phyloP scores from a whole-genome alignment of 2,797 vertebrate genomes.

The Zenarchopterus dispar region DNA sequence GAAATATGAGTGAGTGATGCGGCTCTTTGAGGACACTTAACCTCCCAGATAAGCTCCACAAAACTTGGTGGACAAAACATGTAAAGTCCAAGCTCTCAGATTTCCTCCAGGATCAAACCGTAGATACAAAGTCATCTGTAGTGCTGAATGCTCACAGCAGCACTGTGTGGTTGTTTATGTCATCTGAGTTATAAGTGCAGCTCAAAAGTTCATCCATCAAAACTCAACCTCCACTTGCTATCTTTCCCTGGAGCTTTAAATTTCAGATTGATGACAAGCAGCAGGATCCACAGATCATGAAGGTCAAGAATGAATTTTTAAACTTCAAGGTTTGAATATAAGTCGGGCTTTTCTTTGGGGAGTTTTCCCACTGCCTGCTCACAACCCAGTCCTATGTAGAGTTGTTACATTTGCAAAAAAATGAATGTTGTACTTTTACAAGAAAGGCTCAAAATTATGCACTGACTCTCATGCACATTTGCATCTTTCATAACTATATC shows the following conservation, averaged over 20 bases:
- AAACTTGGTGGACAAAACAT: constrained; percentile 33
- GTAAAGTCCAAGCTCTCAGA: constrained; percentile 22
- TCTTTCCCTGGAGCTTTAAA: not conserved
- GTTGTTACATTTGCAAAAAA: too few species aligned
- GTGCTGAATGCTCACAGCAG: constrained; percentile 4
- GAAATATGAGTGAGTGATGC: constrained; percentile 70
- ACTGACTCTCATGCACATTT: not conserved
- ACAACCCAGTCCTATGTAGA: too few species aligned
- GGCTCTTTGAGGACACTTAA: constrained; percentile 56
- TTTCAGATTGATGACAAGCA: constrained; percentile 3
- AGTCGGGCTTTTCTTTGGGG: too few species aligned
- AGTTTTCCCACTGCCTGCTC: too few species aligned
- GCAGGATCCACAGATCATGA: not conserved
- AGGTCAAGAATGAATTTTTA: not conserved
- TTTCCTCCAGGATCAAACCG: constrained; percentile 20
- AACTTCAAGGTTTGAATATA: not conserved
- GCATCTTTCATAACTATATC: too few species aligned
- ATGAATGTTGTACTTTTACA: too few species aligned
- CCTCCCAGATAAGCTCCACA: constrained; percentile 49
- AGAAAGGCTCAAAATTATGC: not conserved
- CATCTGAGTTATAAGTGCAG: constrained; percentile 1
- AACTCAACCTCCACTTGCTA: not conserved
- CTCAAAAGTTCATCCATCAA: constrained; percentile 7
- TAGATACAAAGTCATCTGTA: constrained; percentile 19
- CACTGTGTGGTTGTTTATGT: not conserved